Evolutionary conservation across 2,113 vertebrate species (phyloP).

Genomic region (Mystacornis crossleyi): DNA sequence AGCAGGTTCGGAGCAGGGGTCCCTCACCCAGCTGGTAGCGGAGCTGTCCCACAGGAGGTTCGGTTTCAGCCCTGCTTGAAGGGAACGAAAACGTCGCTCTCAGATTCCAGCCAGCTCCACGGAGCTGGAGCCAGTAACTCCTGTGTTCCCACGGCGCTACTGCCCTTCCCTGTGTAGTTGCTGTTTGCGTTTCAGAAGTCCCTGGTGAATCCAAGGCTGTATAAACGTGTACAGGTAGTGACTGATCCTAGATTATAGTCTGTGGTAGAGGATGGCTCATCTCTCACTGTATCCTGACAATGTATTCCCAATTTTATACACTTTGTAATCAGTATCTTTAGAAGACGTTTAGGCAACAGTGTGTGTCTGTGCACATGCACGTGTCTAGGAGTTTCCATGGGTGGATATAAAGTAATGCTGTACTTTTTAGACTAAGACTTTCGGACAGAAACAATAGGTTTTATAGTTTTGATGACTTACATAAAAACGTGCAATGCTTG

Average conservation of each 20-base stretch:
- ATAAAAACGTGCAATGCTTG: constrained; percentile 37
- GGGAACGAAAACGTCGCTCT: neutral
- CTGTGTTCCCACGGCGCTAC: neutral
- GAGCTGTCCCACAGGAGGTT: neutral
- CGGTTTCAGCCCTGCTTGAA: neutral
- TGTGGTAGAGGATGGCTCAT: constrained; percentile 59
- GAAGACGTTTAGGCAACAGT: constrained; percentile 65
- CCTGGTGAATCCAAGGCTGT: constrained; percentile 30
- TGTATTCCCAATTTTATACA: constrained; percentile 63
- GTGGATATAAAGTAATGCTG: constrained; percentile 32
- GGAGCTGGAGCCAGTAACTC: neutral
- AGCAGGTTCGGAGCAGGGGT: neutral
- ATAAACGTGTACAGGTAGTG: constrained; percentile 66
- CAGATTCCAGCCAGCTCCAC: neutral
- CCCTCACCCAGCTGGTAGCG: neutral
- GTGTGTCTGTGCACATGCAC: constrained; percentile 14
- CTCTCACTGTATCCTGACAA: constrained; percentile 58
- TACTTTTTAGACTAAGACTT: constrained; percentile 53
- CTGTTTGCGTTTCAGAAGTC: constrained; percentile 30
- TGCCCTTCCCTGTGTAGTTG: constrained; percentile 23
- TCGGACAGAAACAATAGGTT: constrained; percentile 26
- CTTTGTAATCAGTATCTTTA: constrained; percentile 73
- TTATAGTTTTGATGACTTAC: constrained; percentile 30
- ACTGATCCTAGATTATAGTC: constrained; percentile 62
- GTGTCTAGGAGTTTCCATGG: constrained; percentile 26